Evolutionary conservation across 2,113 vertebrate species (phyloP), one percentile per base, ranked within the genome.

Genomic region (Rhinolophus ferrumequinum): DNA sequence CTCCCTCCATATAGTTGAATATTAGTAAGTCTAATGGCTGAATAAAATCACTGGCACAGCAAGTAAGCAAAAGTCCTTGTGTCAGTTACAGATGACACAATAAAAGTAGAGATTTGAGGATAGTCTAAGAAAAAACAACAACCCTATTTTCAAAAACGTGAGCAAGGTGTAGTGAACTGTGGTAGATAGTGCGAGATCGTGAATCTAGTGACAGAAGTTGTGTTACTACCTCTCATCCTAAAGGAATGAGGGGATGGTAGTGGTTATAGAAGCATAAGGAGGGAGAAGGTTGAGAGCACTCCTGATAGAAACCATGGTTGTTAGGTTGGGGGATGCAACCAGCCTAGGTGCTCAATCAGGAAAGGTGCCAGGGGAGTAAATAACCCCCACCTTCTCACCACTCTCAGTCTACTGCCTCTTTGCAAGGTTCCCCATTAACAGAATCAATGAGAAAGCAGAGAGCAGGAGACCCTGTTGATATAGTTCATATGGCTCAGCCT

Each of bases 141-240:
- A 14, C 83, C 85, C 26, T 91, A 69, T 60, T 94, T 50, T 85
- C 52, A 64, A 91, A 93, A 52, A n/a, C 18, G 8, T 93, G 58
- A 8, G 8, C 19, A 96, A 11, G 22, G 9, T 85, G 8, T 9
- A 38, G 70, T 69, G 67, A 95, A 81, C n/a, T 64, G 0, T 11
- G 33, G 81, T 75, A 16, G 28, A 19, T 52, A 54, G n/a, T 76
- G 60, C 9, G 90, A 38, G 62, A 52, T 83, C 18, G 33, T 73
- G 44, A 19, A 24, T 85, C 56, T 54, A 26, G 76, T 76, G 67
- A 67, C 14, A 88, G 52, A 69, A 35, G 15, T 75, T 30, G 5
- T 33, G 0, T n/a, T 41, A 14, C 33, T 4, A 15, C 11, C 30
- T 70, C 16, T 50, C 62, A 76, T 18, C 60, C 19, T 60, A 54